These are phyloP conservation scores for Trypoxylus dichotomus DNA, from an alignment of 1,140 invertebrate species.

Conservation along the genomic window DNA sequence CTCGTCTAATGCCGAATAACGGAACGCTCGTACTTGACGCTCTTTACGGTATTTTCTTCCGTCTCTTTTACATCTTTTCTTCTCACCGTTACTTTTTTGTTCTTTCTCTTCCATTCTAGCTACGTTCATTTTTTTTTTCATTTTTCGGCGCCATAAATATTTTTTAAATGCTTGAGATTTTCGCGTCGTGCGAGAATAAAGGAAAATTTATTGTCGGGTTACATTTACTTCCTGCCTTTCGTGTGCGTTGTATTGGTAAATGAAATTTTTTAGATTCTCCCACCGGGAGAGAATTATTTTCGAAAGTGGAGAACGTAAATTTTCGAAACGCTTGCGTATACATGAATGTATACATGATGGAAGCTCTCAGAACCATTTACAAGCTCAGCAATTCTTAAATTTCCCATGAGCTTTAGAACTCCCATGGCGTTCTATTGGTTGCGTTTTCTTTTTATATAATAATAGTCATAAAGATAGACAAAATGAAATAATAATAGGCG, in stretches of 20 bases:
- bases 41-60: background rate
- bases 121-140: background rate
- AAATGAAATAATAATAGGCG: no score
- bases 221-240: background rate
- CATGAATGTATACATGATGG: background rate
- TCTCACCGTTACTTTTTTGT: background rate
- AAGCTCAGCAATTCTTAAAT: no score
- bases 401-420: no score
- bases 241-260: background rate
- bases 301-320: background rate
- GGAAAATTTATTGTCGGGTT: background rate
- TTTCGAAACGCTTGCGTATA: no score
- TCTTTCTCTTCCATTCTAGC: background rate
- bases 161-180: slow-evolving; percentile 7
- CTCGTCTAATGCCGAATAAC: background rate
- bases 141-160: background rate
- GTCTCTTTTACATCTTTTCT: background rate
- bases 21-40: background rate
- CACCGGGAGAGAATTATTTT: background rate
- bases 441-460: no score
- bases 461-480: no score
- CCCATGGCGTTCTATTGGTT: no score
- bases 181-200: background rate
- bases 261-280: background rate
- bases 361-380: no score